phyloP scores from a whole-genome alignment of 2,113 vertebrate species.

The Jacana jacana region DNA sequence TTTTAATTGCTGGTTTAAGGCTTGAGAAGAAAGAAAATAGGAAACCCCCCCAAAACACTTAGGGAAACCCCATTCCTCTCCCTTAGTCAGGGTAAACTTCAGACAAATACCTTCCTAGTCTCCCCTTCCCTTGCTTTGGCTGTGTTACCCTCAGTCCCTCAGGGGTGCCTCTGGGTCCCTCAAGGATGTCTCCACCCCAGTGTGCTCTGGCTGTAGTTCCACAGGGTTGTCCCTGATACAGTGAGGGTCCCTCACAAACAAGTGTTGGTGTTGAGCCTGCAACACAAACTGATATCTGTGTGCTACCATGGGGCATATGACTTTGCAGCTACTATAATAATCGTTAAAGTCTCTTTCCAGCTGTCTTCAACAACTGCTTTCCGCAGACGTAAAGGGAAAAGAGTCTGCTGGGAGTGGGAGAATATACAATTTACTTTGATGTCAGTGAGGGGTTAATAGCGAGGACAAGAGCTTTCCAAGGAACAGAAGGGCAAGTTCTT shows the following conservation, averaged over 20 bases:
- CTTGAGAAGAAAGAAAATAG: not conserved
- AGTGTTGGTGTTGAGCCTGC: not conserved
- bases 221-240: not conserved
- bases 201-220: not conserved
- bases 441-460: not conserved
- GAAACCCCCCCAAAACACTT: too few species aligned
- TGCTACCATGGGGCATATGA: not conserved
- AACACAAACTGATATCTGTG: not conserved
- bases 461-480: not conserved
- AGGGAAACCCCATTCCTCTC: not conserved
- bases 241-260: rapidly evolving
- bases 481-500: not conserved
- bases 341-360: not conserved
- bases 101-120: not conserved
- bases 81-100: too few species aligned
- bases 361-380: not conserved
- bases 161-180: not conserved
- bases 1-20: not conserved
- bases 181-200: not conserved
- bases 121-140: not conserved
- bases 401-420: not conserved
- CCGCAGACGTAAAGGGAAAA: not conserved
- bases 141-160: rapidly evolving
- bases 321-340: not conserved
- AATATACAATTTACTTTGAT: not conserved